Base-by-base conservation (phyloP, 2,797 vertebrate species). In the Paramormyrops hopkinsi region DNA sequence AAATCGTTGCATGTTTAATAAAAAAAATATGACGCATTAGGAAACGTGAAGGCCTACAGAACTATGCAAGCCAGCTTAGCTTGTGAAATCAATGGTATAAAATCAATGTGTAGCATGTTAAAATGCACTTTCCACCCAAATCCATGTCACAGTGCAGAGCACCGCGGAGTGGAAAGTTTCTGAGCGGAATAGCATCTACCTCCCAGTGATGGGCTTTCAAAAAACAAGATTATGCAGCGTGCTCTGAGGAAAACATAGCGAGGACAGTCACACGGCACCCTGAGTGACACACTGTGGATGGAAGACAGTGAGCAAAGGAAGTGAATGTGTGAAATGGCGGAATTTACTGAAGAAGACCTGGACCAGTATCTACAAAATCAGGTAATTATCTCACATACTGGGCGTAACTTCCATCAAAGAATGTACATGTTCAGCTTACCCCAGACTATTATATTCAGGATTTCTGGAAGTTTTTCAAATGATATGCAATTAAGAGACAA, bases 361-460 rank as follows among this genome's bases (percentile, higher is more conserved):
- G 94, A 96, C 91, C 92, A 92, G 54, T 94, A 94, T 93, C 93
- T 96, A 9, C 94, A 94, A 91, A 95, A 93, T 90, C 95, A 96
- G 96, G 96, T 96, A 95, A 96, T 94, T 33, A 89, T 91, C 90
- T 79, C 87, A 51, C 59, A 87, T 29, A 7, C 29, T 41, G 50
- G 51, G 2, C 33, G 6, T 53, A 33, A 86, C 4, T 33, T 84
- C 48, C 44, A 46, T 79, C 6, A 46, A 44, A 79, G 76, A 79
- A 19, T 79, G 46, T 79, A 44, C 7, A 44, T 79, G 73, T 14
- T 33, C 22, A 14, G 11, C 25, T 33, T 12, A 69, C 65, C 65
- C 2, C 25, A 69, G 29, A 44, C 14, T 37, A 79, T n/a, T n/a
- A 79, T 79, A n/a, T 41, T 44, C 19, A n/a, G 41, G 19, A 79